Evolutionary conservation across 2,888 invertebrate species (phyloP), one percentile per base, ranked within the genome.

Genomic region (Drosophila robusta): DNA sequence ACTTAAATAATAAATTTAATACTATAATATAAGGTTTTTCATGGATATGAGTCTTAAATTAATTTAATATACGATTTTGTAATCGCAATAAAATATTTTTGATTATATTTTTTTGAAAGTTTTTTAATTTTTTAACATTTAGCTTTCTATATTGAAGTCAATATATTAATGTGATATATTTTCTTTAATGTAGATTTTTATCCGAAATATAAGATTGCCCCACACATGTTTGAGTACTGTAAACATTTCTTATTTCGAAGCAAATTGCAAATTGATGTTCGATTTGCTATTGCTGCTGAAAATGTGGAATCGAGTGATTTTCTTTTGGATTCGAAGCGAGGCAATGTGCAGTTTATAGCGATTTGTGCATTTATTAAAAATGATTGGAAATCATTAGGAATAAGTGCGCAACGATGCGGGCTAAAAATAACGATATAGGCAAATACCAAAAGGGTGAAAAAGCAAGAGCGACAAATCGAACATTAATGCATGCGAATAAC

Each of bases 361-460:
- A 67, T 41, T 61, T 65, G 41, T 45, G 63, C 75, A 70, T 72
- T 68, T 81, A 78, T 75, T 82, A 67, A 70, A 79, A 80, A 75
- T 77, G 42, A 71, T 72, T 77, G 61, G 52, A 65, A 77, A 79
- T 75, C 67, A 78, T 72, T 70, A 51, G 38, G 11, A 50, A 62
- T 29, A 67, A 72, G 38, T 46, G 41, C 29, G 5, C 29, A 2
- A 29, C 29, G 29, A 29, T 2, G 29, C 38, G 12, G n/a, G 50
- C 73, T 80, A 80, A 73, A 81, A 75, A 75, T 80, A 71, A 12
- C 41, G 9, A 63, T 61, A 51, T 38, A 12, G 58, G 44, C 49
- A 68, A 62, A 64, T 41, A 41, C 24, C 45, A 42, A 71, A 72
- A 50, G 61, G 74, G 47, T 42, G 41, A 54, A 47, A 42, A 36